Conservation (phyloP, 2,797 vertebrate species). For the Onychomys arenicola region DNA sequence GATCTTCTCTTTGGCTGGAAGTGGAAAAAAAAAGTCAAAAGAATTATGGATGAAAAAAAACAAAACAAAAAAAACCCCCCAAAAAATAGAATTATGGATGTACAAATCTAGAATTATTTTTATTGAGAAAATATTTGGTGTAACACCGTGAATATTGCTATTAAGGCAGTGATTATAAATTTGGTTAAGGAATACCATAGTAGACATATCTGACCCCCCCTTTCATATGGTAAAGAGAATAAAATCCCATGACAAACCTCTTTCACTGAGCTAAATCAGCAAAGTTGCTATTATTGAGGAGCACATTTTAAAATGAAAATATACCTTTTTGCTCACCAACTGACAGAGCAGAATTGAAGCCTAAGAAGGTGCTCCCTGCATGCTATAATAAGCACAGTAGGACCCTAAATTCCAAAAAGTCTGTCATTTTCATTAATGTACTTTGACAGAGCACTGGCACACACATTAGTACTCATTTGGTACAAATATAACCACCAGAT, state of each 20-base stretch:
- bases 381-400: constrained; percentile 54
- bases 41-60: constrained; percentile 17
- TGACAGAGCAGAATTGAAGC: constrained; percentile 8
- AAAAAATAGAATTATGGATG: constrained; percentile 24
- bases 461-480: neutral
- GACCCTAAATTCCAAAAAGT: constrained; percentile 8
- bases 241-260: constrained; percentile 34
- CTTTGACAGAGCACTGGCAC: constrained; percentile 18
- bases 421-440: constrained; percentile 56
- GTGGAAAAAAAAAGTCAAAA: constrained; percentile 76
- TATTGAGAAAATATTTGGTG: constrained; percentile 62
- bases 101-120: constrained; percentile 27
- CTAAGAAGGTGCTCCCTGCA: constrained; percentile 48
- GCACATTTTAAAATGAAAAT: constrained; percentile 56
- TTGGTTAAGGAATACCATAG: constrained; percentile 23
- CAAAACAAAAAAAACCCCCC: too few relatives aligned
- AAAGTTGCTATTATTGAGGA: constrained; percentile 11
- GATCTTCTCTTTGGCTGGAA: constrained; percentile 96
- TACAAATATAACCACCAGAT: constrained; percentile 43
- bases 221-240: neutral
- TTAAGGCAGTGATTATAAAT: constrained; percentile 47
- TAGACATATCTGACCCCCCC: constrained; percentile 24
- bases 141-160: constrained; percentile 46
- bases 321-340: constrained; percentile 24
- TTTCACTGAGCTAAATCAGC: constrained; percentile 50